Conservation (phyloP, 1,140 invertebrate species). For the Neocloeon triangulifer region DNA sequence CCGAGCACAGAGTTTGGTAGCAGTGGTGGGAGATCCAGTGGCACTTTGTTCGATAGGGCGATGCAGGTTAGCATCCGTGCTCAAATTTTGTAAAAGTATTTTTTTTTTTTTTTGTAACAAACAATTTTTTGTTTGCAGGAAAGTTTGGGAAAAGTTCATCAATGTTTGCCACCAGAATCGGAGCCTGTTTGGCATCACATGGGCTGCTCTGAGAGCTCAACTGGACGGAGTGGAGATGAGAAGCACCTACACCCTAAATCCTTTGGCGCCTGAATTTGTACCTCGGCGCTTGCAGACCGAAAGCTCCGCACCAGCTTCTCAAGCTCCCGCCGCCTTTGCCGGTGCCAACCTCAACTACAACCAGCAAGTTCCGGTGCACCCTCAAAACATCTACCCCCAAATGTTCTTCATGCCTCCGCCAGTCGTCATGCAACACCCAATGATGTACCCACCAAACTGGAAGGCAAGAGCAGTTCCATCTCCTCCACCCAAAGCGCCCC, state of each 20-base stretch:
- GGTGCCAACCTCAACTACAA: conserved; percentile 9
- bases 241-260: conserved; percentile 54
- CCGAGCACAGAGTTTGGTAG: conserved; percentile 63
- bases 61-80: conserved; percentile 38
- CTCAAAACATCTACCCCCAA: too few relatives aligned
- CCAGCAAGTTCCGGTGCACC: conserved; percentile 4
- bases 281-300: conserved; percentile 28
- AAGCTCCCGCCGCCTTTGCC: not conserved
- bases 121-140: too few relatives aligned
- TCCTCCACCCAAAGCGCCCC: conserved; percentile 3
- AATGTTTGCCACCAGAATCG: conserved; percentile 46
- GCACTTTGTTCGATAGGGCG: conserved; percentile 62
- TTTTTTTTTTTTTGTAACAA: too few relatives aligned
- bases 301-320: too few relatives aligned
- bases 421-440: not conserved
- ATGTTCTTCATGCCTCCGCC: not conserved
- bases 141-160: conserved; percentile 65
- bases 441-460: conserved; percentile 8
- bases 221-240: conserved; percentile 49
- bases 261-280: conserved; percentile 58
- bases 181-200: conserved; percentile 53
- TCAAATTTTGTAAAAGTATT: too few relatives aligned
- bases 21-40: conserved; percentile 70
- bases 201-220: conserved; percentile 36
- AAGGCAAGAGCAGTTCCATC: conserved; percentile 4